Base-by-base conservation (phyloP, 2,888 invertebrate genomes). In the Diaphora mendica region DNA sequence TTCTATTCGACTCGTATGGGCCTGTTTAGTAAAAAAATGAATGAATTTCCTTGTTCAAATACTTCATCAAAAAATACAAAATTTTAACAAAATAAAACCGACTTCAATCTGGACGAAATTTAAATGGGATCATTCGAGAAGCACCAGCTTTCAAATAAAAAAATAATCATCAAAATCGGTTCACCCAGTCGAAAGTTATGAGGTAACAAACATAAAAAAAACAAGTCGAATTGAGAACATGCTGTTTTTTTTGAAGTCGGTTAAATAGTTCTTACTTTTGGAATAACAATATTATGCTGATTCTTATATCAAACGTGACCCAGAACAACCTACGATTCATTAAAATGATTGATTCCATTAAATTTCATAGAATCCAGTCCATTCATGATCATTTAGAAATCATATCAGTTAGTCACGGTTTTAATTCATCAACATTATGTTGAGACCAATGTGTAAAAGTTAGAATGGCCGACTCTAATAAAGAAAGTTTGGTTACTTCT, bases 331-430 rank as follows among this genome's bases (percentile, higher is more conserved):
- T 62, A 7, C 2, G 17, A 30, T 30, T 8, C 17, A 26, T 62
- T 62, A 30, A 59, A 62, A 30, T 59, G n/a, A 59, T 59, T 59
- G 26, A 59, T 59, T 59, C 15, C 59, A 26, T 59, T 26, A 26
- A 59, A 3, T 62, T 62, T 62, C 5, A 30, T 30, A 62, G 62
- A 62, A 62, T 17, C 30, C 30, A 30, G 17, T 30, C 30, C 33
- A 35, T 55, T n/a, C 23, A 23, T n/a, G 17, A 55, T 51, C 48
- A 35, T 55, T 55, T n/a, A 68, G 20, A 48, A 11, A 30, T 68
- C 23, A 30, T 62, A 62, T 30, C 30, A 62, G 30, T 62, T 62
- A 62, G 62, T 62, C 62, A 62, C 62, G 62, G 62, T 30, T 62
- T 62, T 30, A 55, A 17, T 62, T 62, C 62, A 62, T 62, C 30